Evolutionary conservation across 2,113 vertebrate species (phyloP), one percentile per base, ranked within the genome.

Genomic region (Peromyscus maniculatus): DNA sequence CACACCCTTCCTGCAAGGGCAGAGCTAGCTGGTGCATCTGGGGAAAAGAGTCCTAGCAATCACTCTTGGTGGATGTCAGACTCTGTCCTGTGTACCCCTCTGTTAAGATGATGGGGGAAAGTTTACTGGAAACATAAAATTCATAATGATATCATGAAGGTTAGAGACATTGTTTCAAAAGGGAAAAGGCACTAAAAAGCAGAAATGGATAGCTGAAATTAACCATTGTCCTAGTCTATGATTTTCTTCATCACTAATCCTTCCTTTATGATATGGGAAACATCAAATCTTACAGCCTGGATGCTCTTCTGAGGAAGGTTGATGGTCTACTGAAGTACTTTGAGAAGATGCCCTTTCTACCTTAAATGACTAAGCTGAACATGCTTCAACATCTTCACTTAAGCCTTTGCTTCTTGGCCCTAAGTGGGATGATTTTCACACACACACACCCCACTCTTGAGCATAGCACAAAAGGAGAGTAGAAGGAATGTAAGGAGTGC

Each of bases 361-460:
- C 22, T 46, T 92, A n/a, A 11, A 39, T 59, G n/a, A 6, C 10
- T 39, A 71, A 59, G 33, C 16, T 15, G 91, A 57, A 66, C 6
- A 49, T 57, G 67, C 84, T 91, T 90, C 86, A 28, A 82, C 96
- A 94, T 39, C 82, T 69, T 62, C 55, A 43, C 17, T 55, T 86
- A 87, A 69, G 12, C 49, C 67, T 57, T 92, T 92, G 43, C 15
- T 89, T 93, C 24, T 31, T 15, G 2, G 2, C 17, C 31, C 43
- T 33, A 12, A 67, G 84, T 33, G 5, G 43, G 43, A 12, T 49
- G 43, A 67, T 22, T 33, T 67, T 49, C 21, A 49, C 39, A 43
- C 39, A 43, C 39, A 43, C 39, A 43, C 39, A 43, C 39, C 39
- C 7, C 3, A 46, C 17, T 11, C 39, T 49, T 7, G 28, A 66